phyloP scores from a whole-genome alignment of 2,113 vertebrate genomes.

The Orycteropus afer region DNA sequence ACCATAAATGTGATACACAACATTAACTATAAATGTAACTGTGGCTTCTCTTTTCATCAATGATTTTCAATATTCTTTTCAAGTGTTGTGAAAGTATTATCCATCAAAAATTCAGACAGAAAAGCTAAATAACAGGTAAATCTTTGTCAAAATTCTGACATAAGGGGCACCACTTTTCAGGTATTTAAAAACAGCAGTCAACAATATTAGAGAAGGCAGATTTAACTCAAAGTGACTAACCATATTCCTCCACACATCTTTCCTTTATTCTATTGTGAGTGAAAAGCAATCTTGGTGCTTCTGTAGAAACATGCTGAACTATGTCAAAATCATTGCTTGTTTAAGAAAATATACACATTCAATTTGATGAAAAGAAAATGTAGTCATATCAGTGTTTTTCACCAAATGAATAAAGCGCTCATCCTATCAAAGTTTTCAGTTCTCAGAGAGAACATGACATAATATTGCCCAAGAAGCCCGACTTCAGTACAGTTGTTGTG shows the following conservation, averaged over 20 bases:
- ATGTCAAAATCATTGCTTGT: background rate
- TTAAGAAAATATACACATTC: background rate
- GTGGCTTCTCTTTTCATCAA: background rate
- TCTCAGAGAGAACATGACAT: background rate
- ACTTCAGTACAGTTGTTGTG: background rate
- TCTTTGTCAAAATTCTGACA: background rate
- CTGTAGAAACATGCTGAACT: background rate
- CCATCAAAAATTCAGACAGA: slow-evolving; percentile 42
- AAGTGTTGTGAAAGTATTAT: background rate
- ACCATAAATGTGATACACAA: background rate
- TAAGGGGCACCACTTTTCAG: background rate
- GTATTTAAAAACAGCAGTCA: background rate
- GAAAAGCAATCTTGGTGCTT: background rate
- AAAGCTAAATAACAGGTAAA: background rate
- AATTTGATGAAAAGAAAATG: background rate
- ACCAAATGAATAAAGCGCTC: background rate
- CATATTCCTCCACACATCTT: background rate
- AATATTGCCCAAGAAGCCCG: background rate
- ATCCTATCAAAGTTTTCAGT: background rate
- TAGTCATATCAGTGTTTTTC: background rate
- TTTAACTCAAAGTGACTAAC: background rate
- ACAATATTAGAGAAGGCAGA: background rate
- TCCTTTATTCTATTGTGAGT: background rate
- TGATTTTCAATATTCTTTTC: slow-evolving; percentile 35
- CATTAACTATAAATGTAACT: slow-evolving; percentile 45